Evolutionary conservation across 2,797 vertebrate genomes (phyloP).

Genomic region (Esox masquinongy): DNA sequence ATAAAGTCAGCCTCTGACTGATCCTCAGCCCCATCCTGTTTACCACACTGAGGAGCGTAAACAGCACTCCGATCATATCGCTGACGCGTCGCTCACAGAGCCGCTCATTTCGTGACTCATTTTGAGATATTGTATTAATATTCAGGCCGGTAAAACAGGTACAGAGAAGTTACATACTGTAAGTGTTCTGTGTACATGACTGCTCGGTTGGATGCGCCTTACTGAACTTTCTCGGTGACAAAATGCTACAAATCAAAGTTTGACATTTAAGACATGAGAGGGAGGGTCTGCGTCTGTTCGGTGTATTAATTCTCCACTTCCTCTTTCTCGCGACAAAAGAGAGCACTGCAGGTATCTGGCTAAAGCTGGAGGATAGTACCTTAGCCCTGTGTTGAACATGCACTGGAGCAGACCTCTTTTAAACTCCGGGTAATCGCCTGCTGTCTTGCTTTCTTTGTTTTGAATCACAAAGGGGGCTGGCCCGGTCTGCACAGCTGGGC

Average conservation of each 20-base stretch:
- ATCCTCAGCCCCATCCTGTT: constrained; percentile 77
- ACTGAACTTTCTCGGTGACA: constrained; percentile 51
- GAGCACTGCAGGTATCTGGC: constrained; percentile 50
- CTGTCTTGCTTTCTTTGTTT: constrained; percentile 31
- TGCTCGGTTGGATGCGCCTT: constrained; percentile 30
- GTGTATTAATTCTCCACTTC: constrained; percentile 49
- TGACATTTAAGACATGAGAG: constrained; percentile 25
- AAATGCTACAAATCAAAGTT: constrained; percentile 60
- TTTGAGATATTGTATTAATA: constrained; percentile 72
- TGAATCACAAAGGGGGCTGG: constrained; percentile 31
- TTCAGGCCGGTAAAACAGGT: constrained; percentile 67
- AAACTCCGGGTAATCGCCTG: constrained; percentile 14
- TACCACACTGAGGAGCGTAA: constrained; percentile 70
- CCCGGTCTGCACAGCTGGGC: constrained; percentile 32
- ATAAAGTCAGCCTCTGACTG: constrained; percentile 78
- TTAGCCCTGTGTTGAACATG: constrained; percentile 30
- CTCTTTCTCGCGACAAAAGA: constrained; percentile 39
- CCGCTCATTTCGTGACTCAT: constrained; percentile 56
- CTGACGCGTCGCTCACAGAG: constrained; percentile 32
- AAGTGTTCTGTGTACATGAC: constrained; percentile 59
- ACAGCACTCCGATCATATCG: constrained; percentile 74
- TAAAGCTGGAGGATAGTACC: constrained; percentile 40
- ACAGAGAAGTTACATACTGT: constrained; percentile 60
- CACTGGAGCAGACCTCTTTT: constrained; percentile 37
- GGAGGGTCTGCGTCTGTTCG: constrained; percentile 17